These are phyloP conservation scores for Atlantisia rogersi DNA, from an alignment of 2,113 vertebrate species.

Conservation along the genomic window DNA sequence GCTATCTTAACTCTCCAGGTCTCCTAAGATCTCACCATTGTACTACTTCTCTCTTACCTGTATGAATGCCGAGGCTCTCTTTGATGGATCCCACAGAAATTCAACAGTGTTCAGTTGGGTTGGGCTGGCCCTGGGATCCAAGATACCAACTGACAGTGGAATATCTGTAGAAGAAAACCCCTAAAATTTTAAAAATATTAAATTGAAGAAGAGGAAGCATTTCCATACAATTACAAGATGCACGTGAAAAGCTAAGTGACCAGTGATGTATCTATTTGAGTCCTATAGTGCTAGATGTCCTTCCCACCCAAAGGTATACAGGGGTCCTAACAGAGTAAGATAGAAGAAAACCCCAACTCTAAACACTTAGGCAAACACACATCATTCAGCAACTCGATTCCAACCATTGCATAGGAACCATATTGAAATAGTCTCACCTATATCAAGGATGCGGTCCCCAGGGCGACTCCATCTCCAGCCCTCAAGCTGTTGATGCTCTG, in stretches of 20 bases:
- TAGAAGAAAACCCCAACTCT: not conserved
- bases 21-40: not conserved
- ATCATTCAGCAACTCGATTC: not conserved
- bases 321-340: not conserved
- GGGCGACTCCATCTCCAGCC: conserved; percentile 96
- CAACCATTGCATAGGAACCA: not conserved
- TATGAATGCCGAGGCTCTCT: conserved; percentile 89
- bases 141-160: conserved; percentile 89
- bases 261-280: not conserved
- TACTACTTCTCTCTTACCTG: conserved; percentile 78
- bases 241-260: conserved; percentile 15
- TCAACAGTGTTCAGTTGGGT: conserved; percentile 92
- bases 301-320: not conserved
- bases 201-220: conserved; percentile 67
- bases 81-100: conserved; percentile 93
- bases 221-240: conserved; percentile 29
- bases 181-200: conserved; percentile 79
- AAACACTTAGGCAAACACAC: not conserved
- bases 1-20: not conserved
- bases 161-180: conserved; percentile 86
- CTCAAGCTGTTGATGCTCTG: conserved; percentile 93
- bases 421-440: conserved; percentile 80
- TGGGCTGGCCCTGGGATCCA: conserved; percentile 88
- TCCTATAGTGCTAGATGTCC: not conserved
- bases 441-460: conserved; percentile 91